Percentiles rank a stretch among this genome's conserved stretches.
Conservation (phyloP, 2,113 vertebrate species). For the Cyprinus carpio region DNA sequence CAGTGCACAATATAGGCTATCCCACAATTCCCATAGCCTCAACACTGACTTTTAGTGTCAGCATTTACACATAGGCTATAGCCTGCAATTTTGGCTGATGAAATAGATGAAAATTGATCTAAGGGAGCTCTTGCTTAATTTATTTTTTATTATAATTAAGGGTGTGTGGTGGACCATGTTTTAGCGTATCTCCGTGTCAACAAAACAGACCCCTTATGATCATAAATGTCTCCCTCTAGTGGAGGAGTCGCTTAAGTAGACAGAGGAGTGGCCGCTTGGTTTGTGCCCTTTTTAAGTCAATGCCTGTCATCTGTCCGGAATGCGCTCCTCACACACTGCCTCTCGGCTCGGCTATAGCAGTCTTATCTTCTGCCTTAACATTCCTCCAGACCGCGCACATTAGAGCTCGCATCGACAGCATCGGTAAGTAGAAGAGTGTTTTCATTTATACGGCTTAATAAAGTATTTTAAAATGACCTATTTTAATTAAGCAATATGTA, state of each 20-base stretch:
- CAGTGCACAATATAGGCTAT: too few species aligned
- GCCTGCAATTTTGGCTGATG: too few species aligned
- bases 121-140: background rate
- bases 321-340: conserved; percentile 64
- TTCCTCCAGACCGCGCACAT: background rate
- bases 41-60: too few species aligned
- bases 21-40: background rate
- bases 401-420: background rate
- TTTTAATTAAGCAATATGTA: background rate
- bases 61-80: too few species aligned
- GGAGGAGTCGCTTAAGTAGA: conserved; percentile 44
- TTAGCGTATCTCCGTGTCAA: background rate
- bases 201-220: background rate
- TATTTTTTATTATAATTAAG: background rate
- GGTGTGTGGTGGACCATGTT: background rate
- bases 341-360: conserved; percentile 47
- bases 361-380: conserved; percentile 28
- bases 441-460: background rate
- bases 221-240: conserved; percentile 59
- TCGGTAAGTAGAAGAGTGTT: conserved; percentile 61
- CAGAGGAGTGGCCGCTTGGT: conserved; percentile 46
- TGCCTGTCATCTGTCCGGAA: conserved; percentile 71
- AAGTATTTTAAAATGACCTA: background rate
- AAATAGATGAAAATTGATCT: background rate
- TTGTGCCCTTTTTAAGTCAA: conserved; percentile 75